Conservation (phyloP, 2,797 vertebrate genomes). For the Notamacropus eugenii region DNA sequence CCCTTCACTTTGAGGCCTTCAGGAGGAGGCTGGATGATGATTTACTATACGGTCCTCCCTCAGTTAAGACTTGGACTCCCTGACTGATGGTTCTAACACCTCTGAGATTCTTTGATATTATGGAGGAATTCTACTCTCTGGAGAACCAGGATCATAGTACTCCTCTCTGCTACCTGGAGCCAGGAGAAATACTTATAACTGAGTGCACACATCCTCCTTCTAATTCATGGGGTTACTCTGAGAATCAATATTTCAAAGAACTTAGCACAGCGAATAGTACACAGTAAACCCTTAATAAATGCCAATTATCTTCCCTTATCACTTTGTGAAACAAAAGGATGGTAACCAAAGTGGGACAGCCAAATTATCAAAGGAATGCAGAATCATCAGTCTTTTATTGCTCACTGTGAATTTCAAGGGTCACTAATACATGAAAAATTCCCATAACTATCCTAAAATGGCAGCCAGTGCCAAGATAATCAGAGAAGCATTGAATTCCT, state of each 20-base stretch:
- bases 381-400: not conserved
- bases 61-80: not conserved
- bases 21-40: not conserved
- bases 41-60: not conserved
- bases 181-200: no score
- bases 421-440: not conserved
- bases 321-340: not conserved
- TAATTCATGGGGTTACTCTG: not conserved
- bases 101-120: not conserved
- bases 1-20: not conserved
- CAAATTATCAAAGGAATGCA: not conserved
- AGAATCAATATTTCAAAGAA: not conserved
- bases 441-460: not conserved
- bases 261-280: not conserved
- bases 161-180: not conserved
- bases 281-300: not conserved
- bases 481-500: not conserved
- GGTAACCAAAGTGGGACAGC: not conserved
- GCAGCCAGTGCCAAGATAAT: not conserved
- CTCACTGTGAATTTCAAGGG: not conserved
- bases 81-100: not conserved
- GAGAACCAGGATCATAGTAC: not conserved
- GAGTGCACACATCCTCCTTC: not conserved
- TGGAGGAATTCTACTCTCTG: not conserved
- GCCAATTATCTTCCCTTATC: not conserved